Conservation (phyloP, 1,140 invertebrate genomes). For the Anoplolepis gracilipes region DNA sequence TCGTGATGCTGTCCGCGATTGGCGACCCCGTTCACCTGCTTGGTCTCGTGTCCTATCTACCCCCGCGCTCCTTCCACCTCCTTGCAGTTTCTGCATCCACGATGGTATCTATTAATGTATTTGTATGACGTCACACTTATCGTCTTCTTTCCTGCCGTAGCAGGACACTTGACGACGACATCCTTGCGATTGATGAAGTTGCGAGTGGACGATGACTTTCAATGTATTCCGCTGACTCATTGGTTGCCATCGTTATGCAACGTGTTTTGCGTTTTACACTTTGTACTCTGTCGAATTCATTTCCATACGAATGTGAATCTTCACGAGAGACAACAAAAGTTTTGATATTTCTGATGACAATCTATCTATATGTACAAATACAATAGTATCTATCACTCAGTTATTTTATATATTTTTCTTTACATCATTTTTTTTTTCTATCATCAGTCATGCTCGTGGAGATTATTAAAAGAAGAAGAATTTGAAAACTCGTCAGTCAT, state of each 20-base stretch:
- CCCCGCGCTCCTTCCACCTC: conserved; percentile 51
- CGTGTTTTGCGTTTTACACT: neutral
- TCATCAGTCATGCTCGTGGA: neutral
- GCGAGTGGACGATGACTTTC: conserved; percentile 29
- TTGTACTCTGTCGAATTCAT: neutral
- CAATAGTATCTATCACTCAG: no score
- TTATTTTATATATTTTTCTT: no score
- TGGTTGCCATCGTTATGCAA: conserved; percentile 48
- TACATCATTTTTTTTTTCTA: no score
- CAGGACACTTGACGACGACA: neutral
- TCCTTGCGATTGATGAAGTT: conserved; percentile 39
- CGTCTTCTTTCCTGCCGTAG: conserved; percentile 58
- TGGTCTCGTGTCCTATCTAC: conserved; percentile 64
- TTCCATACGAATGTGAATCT: neutral
- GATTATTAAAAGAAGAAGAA: neutral
- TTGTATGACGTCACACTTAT: conserved; percentile 81
- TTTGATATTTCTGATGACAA: neutral
- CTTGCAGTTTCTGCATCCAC: conserved; percentile 33
- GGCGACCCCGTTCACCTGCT: conserved; percentile 80
- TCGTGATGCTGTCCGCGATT: conserved; percentile 77
- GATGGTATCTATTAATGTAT: conserved; percentile 79
- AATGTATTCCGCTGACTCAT: conserved; percentile 35
- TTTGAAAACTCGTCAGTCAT: neutral
- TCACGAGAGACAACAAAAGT: neutral
- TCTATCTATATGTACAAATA: neutral